These are phyloP conservation scores for Cepaea hortensis DNA, from an alignment of 2,888 invertebrate genomes.

Conservation along the genomic window DNA sequence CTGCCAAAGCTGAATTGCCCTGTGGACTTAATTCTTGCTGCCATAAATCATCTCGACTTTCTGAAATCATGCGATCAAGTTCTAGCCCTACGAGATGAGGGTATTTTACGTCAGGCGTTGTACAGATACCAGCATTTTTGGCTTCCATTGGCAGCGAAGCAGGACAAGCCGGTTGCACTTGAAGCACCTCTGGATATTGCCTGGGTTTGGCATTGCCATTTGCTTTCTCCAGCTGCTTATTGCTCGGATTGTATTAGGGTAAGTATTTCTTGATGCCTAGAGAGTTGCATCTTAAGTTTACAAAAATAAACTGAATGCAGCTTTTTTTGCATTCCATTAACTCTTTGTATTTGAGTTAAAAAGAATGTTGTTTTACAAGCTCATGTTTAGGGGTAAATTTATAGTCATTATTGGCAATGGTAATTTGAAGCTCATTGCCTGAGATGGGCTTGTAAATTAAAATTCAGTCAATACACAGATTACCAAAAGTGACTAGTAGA, in stretches of 20 bases:
- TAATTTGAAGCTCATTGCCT: no score
- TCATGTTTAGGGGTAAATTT: no score
- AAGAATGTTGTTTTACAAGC: no score
- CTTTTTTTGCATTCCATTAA: no score
- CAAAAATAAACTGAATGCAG: not conserved
- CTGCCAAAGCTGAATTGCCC: slow-evolving; percentile 51
- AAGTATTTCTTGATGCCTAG: slow-evolving; percentile 27
- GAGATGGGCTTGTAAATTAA: no score
- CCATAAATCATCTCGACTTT: slow-evolving; percentile 64
- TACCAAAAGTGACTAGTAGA: no score
- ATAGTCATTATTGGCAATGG: no score
- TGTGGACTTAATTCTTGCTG: slow-evolving; percentile 62
- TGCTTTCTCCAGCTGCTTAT: slow-evolving; percentile 71
- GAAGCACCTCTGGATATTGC: slow-evolving; percentile 77
- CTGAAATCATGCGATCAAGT: slow-evolving; percentile 61
- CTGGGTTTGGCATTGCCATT: slow-evolving; percentile 78
- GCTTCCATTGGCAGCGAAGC: slow-evolving; percentile 75
- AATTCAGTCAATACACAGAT: no score
- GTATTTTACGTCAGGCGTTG: slow-evolving; percentile 75
- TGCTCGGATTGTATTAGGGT: slow-evolving; percentile 62
- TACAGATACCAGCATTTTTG: slow-evolving; percentile 76
- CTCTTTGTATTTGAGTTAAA: no score
- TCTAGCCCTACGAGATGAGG: slow-evolving; percentile 67
- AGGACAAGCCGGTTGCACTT: slow-evolving; percentile 52
- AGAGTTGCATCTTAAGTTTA: not conserved